Base-by-base conservation (phyloP, 1,140 invertebrate species). In the Achroia grisella region DNA sequence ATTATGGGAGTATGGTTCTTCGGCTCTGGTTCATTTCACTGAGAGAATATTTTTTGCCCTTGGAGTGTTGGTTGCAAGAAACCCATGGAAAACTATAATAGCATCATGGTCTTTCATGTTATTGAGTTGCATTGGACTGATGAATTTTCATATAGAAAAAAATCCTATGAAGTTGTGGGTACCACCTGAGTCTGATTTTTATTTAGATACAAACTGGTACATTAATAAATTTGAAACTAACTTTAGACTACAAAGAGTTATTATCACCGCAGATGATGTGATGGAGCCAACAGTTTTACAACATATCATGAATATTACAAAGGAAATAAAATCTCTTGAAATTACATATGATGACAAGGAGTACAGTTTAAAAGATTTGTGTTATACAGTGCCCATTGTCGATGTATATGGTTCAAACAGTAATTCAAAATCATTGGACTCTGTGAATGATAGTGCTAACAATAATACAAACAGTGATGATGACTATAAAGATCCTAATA, bases 131-230 rank as follows among this genome's bases (percentile, higher is more conserved):
- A 59, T 89, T 45, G 90, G 91, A 28, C 71, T 91, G 13, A 60
- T 90, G 8, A 77, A 73, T 48, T 91, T 91, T 76, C 83, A 87
- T 48, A 86, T 89, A 62, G 88, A 90, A 75, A 89, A 87, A 57
- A 90, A 93, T 72, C 93, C 93, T 1, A 75, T 93, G 47, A 92
- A 91, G 67, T 71, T 94, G 44, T 94, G 93, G 93, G 90, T 94
- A 5, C 89, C 89, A 10, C 78, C 81, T 39, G 79, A 92, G 44
- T 92, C 91, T 0, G 89, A 91, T 47, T 94, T 93, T 72, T 87
- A 88, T 29, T 65, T 66, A 49, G 90, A 93, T 48, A 91, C 92
- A 4, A 88, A 93, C 46, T 93, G 92, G 92, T 87, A 93, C 31
- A 89, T 91, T 60, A 76, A 87, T n/a, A 89, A 89, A 48, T 92